Evolutionary conservation across 1,140 invertebrate species (phyloP), one percentile per base, ranked within the genome.

Genomic region (Papilio machaon): DNA sequence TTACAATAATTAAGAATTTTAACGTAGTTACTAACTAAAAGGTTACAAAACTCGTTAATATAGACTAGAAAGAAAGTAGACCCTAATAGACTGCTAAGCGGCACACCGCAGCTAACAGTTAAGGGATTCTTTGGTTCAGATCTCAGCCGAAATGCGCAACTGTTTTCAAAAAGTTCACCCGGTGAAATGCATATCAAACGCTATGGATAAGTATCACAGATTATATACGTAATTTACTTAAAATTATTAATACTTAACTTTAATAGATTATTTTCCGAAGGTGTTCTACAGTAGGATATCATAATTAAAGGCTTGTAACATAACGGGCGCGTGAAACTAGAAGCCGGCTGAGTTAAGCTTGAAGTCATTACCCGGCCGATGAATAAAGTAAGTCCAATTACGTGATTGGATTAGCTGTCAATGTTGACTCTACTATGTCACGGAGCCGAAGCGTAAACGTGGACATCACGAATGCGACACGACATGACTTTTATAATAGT

Each of bases 381-480:
- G 89, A 90, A 89, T 90, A 88, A 85, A 81, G 84, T 86, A 89
- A 92, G 91, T 90, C 91, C 89, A 89, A 92, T 92, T 91, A 91
- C 88, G 82, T 90, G 86, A 91, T 90, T 87, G 88, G 88, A 90
- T 90, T 88, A 91, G 73, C 30, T 85, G 85, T 81, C 73, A 82
- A 84, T 82, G 79, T 82, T 82, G 82, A 84, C 83, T 86, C 85
- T 85, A 86, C 86, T 38, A 46, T 67, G 77, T 79, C 54, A 79
- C 43, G 64, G 64, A 30, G 60, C 30, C 43, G 30, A 35, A 64
- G 60, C 64, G 23, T 67, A 79, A 13, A n/a, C 77, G 77, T 38
- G 76, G 10, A 78, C 19, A 19, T 17, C 19, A 60, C 54, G 35
- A 46, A 35, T n/a, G 17, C 10, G 23, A 58, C n/a, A 19, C n/a